A percentile compares a stretch with the other conserved stretches of the same genome.
Evolutionary conservation across 2,888 invertebrate species (phyloP).

Genomic region (Neoascia interrupta): DNA sequence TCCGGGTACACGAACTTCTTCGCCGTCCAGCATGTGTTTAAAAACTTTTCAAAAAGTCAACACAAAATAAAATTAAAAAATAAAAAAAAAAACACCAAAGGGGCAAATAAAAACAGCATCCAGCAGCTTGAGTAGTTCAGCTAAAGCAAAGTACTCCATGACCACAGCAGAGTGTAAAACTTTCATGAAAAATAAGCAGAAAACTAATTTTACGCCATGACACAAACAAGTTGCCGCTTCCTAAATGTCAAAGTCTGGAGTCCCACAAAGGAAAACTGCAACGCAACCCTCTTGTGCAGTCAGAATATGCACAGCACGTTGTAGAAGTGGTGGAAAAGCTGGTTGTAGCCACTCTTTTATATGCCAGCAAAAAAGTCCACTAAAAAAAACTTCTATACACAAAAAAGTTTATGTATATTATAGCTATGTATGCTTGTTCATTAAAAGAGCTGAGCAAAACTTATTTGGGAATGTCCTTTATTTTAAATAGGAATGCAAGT

Average conservation of each 20-base stretch:
- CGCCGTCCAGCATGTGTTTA: neutral
- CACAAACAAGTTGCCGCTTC: slow-evolving; percentile 66
- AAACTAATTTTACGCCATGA: slow-evolving; percentile 69
- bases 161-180: slow-evolving; percentile 61
- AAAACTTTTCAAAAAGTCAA: neutral
- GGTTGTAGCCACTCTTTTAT: too few relatives aligned
- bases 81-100: neutral
- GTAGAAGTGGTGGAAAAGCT: slow-evolving; percentile 8
- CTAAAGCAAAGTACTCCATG: slow-evolving; percentile 34
- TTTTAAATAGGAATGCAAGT: slow-evolving; percentile 65
- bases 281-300: neutral
- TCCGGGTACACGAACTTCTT: too few relatives aligned
- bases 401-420: too few relatives aligned
- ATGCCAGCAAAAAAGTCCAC: slow-evolving; percentile 34
- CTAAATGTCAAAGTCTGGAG: slow-evolving; percentile 33
- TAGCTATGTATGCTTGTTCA: slow-evolving; percentile 62
- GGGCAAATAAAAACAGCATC: neutral
- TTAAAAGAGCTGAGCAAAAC: slow-evolving; percentile 62
- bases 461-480: slow-evolving; percentile 64
- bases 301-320: neutral
- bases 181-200: slow-evolving; percentile 47
- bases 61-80: neutral
- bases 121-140: neutral
- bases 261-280: slow-evolving; percentile 35
- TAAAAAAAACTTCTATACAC: slow-evolving; percentile 23